Evolutionary conservation across 2,797 vertebrate genomes (phyloP).

Genomic region (Sebastes taczanowskii): DNA sequence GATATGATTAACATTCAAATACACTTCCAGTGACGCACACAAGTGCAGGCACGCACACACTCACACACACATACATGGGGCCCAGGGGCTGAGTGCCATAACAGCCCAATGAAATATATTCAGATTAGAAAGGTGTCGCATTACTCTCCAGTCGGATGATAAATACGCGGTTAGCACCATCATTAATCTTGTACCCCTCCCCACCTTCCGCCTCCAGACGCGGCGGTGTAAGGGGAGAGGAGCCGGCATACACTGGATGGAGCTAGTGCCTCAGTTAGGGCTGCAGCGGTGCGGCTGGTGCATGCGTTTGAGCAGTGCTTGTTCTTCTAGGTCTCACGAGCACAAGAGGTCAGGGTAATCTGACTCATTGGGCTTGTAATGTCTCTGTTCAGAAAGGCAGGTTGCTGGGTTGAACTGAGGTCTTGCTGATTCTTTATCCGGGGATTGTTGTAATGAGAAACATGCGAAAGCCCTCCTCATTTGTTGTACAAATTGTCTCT

Average conservation of each 20-base stretch:
- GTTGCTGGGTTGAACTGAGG: slow-evolving; percentile 4
- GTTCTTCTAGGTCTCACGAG: slow-evolving; percentile 34
- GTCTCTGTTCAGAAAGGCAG: slow-evolving; percentile 11
- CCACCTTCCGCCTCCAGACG: slow-evolving; percentile 66
- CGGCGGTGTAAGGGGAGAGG: slow-evolving; percentile 59
- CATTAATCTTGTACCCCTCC: slow-evolving; percentile 81
- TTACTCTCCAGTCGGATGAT: slow-evolving; percentile 81
- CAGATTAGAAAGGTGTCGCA: slow-evolving; percentile 85
- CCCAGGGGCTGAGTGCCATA: slow-evolving; percentile 76
- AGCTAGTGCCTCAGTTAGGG: slow-evolving; percentile 50
- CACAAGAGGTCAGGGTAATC: slow-evolving; percentile 47
- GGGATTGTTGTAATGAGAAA: neutral
- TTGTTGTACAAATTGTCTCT: neutral
- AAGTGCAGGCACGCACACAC: slow-evolving; percentile 5
- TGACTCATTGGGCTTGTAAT: slow-evolving; percentile 36
- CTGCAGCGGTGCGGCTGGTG: slow-evolving; percentile 31
- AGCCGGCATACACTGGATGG: slow-evolving; percentile 57
- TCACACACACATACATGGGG: slow-evolving; percentile 44
- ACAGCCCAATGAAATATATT: slow-evolving; percentile 84
- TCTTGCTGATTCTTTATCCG: slow-evolving; percentile 17
- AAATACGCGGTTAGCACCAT: slow-evolving; percentile 78
- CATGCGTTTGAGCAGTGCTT: slow-evolving; percentile 11
- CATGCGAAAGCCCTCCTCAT: neutral
- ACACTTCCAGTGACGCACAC: slow-evolving; percentile 51
- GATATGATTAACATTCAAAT: slow-evolving; percentile 77